Evolutionary conservation across 1,140 invertebrate genomes (phyloP).

Genomic region (Eupristina koningsbergeri): DNA sequence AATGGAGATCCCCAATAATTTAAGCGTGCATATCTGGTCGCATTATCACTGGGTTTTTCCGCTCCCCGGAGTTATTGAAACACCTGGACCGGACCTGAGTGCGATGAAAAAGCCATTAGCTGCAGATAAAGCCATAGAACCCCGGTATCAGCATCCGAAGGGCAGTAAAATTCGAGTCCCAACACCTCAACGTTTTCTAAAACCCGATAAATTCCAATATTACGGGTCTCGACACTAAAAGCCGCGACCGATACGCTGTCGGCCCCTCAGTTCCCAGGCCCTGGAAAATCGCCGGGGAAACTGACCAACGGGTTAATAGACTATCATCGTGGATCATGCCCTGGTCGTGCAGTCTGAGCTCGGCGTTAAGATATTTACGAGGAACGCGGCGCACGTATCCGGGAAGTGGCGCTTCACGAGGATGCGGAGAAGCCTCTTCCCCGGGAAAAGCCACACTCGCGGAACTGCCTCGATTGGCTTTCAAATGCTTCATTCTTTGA

Average conservation of each 20-base stretch:
- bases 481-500: not conserved
- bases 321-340: slow-evolving; percentile 31
- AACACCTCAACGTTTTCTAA: not conserved
- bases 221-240: no score
- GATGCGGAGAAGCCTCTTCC: no score
- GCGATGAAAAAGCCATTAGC: not conserved
- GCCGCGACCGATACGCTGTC: no score
- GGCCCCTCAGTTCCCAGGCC: not conserved
- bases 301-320: slow-evolving; percentile 29
- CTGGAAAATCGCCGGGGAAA: slow-evolving; percentile 18
- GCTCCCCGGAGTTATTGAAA: not conserved
- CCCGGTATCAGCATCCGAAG: not conserved
- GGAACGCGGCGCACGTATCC: not conserved
- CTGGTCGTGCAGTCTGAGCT: not conserved
- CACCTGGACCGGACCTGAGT: not conserved
- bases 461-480: not conserved
- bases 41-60: no score
- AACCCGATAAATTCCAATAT: not conserved
- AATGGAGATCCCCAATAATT: not conserved
- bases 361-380: not conserved
- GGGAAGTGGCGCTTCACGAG: no score
- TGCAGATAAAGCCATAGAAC: not conserved
- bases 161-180: slow-evolving; percentile 4
- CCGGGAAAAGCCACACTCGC: no score
- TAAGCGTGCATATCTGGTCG: no score